phyloP scores from a whole-genome alignment of 2,797 vertebrate species.

The Pitangus sulphuratus region DNA sequence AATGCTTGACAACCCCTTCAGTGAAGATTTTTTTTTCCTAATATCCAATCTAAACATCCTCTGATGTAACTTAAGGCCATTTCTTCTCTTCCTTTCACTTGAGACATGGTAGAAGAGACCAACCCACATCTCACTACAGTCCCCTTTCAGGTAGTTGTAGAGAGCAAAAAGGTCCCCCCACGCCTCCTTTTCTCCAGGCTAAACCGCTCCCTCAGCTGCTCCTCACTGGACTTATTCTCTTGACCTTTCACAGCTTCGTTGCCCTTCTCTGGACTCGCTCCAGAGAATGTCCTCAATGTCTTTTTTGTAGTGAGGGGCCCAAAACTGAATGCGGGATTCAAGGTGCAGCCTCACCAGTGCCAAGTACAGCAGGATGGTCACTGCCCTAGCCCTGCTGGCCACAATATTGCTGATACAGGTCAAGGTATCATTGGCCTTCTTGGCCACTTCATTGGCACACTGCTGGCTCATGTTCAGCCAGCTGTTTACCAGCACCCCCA shows the following conservation, averaged over 20 bases:
- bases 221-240: too few species aligned
- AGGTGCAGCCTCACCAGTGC: not conserved
- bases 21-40: not conserved
- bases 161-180: too few species aligned
- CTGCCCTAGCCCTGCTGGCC: not conserved
- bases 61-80: not conserved
- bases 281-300: not conserved
- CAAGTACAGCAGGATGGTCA: not conserved
- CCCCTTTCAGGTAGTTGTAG: not conserved
- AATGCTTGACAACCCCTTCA: not conserved
- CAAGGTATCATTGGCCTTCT: not conserved
- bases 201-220: not conserved
- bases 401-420: not conserved
- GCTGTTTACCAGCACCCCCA: not conserved
- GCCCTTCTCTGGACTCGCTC: not conserved
- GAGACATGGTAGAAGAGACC: not conserved
- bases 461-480: not conserved
- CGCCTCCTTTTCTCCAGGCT: not conserved
- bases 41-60: not conserved
- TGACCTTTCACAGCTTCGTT: not conserved
- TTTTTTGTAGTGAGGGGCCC: not conserved
- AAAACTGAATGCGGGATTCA: not conserved
- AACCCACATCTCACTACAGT: not conserved
- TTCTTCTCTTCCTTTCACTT: not conserved
- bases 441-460: not conserved